Base-by-base conservation (phyloP, 2,888 invertebrate genomes). In the Chrysopilus asiliformis region DNA sequence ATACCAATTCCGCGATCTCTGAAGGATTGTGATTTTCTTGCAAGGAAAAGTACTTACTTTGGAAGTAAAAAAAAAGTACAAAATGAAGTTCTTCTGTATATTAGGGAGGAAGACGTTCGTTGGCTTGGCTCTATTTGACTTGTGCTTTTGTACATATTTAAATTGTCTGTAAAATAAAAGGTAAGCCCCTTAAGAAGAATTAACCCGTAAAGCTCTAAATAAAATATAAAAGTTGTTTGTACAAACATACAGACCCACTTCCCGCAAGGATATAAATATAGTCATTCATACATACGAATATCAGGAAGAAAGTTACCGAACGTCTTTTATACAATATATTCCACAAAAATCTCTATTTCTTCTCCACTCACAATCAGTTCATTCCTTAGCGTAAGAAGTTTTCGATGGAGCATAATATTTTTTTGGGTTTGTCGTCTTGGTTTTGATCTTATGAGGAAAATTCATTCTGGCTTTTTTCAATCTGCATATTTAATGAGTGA, bases 171-270 rank as follows among this genome's bases (percentile, higher is more conserved):
- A 39, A 42, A 39, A 42, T 39, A 42, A 39, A 42, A 39, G 39
- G 39, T 42, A 42, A 42, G 42, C 39, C 39, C 42, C 42, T 42
- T 42, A 42, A 39, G 42, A 39, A 39, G 42, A 42, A 42, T 42
- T 43, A 43, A 36, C 42, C 38, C 40, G 35, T 40, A 43, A 43
- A 36, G 36, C 36, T 36, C 38, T 35, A 42, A 42, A 40, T 42
- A 42, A 42, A 42, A 42, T 40, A 42, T 35, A 42, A 37, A 38
- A 42, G 39, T 42, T 38, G 40, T 35, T 37, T 42, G 8, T 32
- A 37, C 26, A 22, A 7, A 22, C 7, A 8, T 10, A 25, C n/a
- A n/a, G n/a, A n/a, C n/a, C n/a, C n/a, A n/a, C n/a, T n/a, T n/a
- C n/a, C n/a, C n/a, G n/a, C n/a, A n/a, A n/a, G n/a, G n/a, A n/a